Evolutionary conservation across 1,140 invertebrate species (phyloP).

Genomic region (Thereuonema tuberculata): DNA sequence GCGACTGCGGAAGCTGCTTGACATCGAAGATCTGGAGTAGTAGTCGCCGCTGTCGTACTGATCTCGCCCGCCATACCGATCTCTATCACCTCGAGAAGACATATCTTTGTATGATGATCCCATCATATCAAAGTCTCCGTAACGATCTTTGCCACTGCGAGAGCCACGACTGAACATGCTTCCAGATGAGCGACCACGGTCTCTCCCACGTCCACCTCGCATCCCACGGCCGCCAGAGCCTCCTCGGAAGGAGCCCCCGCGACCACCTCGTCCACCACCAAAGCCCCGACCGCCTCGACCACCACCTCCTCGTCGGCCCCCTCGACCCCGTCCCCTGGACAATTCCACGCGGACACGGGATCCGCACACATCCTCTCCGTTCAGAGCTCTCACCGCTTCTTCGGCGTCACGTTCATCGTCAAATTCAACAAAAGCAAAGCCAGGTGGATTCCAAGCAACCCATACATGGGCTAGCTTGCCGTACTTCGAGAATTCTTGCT

Average conservation of each 20-base stretch:
- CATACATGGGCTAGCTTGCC: slow-evolving; percentile 42
- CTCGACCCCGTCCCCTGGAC: slow-evolving; percentile 16
- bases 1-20: slow-evolving; percentile 9
- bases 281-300: slow-evolving; percentile 7
- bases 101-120: slow-evolving; percentile 4
- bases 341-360: slow-evolving; percentile 16
- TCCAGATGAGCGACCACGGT: slow-evolving; percentile 2
- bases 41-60: neutral
- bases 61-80: neutral
- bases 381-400: slow-evolving; percentile 38
- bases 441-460: slow-evolving; percentile 44
- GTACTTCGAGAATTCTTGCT: slow-evolving; percentile 52
- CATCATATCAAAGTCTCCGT: slow-evolving; percentile 5
- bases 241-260: slow-evolving; percentile 6
- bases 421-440: slow-evolving; percentile 47
- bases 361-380: slow-evolving; percentile 27
- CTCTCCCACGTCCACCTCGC: slow-evolving; percentile 1
- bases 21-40: slow-evolving; percentile 1
- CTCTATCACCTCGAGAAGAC: slow-evolving; percentile 1
- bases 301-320: slow-evolving; percentile 13
- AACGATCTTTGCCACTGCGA: slow-evolving; percentile 11
- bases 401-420: slow-evolving; percentile 44
- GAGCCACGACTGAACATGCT: slow-evolving; percentile 8
- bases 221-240: slow-evolving; percentile 4
- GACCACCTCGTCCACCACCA: slow-evolving; percentile 4